These are phyloP conservation scores for Pocillopora damicornis DNA, from an alignment of 64 coral and sea anemone genomes.

Conservation along the genomic window DNA sequence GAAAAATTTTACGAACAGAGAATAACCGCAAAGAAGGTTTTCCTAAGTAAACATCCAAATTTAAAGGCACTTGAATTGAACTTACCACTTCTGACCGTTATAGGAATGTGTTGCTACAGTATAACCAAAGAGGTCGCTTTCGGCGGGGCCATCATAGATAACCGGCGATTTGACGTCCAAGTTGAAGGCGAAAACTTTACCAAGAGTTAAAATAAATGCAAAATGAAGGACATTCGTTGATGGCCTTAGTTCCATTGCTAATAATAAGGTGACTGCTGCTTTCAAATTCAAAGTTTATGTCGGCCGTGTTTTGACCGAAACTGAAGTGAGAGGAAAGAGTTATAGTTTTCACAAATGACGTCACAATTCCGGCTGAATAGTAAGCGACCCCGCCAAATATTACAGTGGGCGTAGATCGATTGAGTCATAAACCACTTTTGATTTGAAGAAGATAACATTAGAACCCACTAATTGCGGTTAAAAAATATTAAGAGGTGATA, in stretches of 20 bases:
- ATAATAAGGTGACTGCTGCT: too few species aligned
- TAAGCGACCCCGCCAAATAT: neutral
- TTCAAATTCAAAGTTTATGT: too few species aligned
- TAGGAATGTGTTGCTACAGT: slow-evolving; percentile 4
- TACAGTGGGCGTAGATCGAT: neutral
- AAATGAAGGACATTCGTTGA: neutral
- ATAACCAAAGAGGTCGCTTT: slow-evolving; percentile 8
- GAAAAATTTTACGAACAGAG: neutral
- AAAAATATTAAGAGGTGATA: too few species aligned
- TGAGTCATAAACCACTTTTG: too few species aligned
- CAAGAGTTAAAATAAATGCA: neutral
- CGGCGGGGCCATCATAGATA: neutral
- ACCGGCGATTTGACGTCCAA: slow-evolving; percentile 2
- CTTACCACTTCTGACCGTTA: slow-evolving; percentile 13
- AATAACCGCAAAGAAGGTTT: neutral
- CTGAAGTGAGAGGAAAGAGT: too few species aligned
- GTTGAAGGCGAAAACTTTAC: neutral
- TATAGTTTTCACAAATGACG: neutral
- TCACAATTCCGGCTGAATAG: neutral
- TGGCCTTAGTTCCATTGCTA: neutral
- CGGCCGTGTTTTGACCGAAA: too few species aligned
- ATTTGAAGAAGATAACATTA: too few species aligned
- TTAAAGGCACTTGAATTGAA: neutral
- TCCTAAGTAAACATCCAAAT: neutral
- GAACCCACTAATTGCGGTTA: too few species aligned